phyloP scores from a whole-genome alignment of 1,140 invertebrate genomes.

The Cryptotermes secundus region DNA sequence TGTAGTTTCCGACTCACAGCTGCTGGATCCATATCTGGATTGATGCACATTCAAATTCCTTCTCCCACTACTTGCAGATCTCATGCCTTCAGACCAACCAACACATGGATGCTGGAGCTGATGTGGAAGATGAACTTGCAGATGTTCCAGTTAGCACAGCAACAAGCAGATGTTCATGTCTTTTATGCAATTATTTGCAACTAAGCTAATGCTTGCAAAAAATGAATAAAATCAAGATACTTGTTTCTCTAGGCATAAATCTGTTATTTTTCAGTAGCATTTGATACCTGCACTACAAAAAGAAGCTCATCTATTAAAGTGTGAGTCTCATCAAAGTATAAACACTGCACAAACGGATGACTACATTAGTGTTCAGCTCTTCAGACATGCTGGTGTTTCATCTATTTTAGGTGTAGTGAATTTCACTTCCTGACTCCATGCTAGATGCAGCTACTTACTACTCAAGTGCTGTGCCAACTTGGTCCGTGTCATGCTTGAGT shows the following conservation, averaged over 20 bases:
- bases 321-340: neutral
- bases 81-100: neutral
- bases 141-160: slow-evolving; percentile 4
- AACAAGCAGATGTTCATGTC: neutral
- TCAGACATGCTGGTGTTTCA: neutral
- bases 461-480: slow-evolving; percentile 16
- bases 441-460: slow-evolving; percentile 31
- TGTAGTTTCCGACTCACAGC: neutral
- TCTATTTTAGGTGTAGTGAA: too few species aligned
- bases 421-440: neutral
- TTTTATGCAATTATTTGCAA: slow-evolving; percentile 13
- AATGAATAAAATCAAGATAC: slow-evolving; percentile 10
- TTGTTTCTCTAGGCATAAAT: neutral
- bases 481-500: slow-evolving; percentile 29
- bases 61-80: neutral
- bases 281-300: neutral
- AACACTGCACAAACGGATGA: neutral
- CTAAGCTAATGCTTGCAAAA: neutral
- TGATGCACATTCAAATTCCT: neutral
- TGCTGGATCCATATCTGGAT: neutral
- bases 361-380: neutral
- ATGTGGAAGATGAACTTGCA: neutral
- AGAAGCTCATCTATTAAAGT: neutral
- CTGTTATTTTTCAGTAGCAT: neutral
- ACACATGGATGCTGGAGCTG: neutral